Conservation (phyloP, 2,113 vertebrate species). For the Bostrychus sinensis region DNA sequence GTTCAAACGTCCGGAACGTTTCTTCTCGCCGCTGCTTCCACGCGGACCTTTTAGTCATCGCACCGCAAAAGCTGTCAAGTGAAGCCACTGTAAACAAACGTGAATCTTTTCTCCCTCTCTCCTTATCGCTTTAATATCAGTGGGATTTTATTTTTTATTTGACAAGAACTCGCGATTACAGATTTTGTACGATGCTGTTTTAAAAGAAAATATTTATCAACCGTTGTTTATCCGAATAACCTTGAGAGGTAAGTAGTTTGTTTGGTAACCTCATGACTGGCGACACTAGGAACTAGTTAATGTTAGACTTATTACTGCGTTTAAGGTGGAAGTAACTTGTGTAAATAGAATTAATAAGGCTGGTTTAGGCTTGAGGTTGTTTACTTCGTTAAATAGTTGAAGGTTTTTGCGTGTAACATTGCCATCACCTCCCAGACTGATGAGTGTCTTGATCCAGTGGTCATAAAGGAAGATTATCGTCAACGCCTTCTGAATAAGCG, state of each 20-base stretch:
- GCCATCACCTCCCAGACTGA: constrained; percentile 5
- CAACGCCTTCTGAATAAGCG: neutral
- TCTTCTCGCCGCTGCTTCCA: rapidly evolving
- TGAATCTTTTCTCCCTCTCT: neutral
- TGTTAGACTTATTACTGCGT: neutral
- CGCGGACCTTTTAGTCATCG: constrained; percentile 55
- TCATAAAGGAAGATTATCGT: neutral
- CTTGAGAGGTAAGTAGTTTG: constrained; percentile 5
- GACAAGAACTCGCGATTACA: neutral
- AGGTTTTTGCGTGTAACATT: neutral
- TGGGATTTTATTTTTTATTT: neutral
- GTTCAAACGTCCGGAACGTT: constrained; percentile 46
- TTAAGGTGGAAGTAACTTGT: neutral
- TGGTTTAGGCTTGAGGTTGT: neutral
- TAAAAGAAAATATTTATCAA: neutral
- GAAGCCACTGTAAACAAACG: constrained; percentile 12
- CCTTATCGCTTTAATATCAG: constrained; percentile 40
- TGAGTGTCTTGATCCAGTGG: constrained; percentile 38
- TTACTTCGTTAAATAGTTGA: neutral
- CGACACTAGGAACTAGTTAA: neutral
- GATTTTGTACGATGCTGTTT: neutral
- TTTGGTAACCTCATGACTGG: neutral
- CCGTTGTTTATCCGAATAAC: neutral
- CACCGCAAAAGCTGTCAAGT: constrained; percentile 23
- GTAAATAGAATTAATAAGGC: no score